phyloP scores from a whole-genome alignment of 2,888 invertebrate genomes.

The Barypeithes pellucidus region DNA sequence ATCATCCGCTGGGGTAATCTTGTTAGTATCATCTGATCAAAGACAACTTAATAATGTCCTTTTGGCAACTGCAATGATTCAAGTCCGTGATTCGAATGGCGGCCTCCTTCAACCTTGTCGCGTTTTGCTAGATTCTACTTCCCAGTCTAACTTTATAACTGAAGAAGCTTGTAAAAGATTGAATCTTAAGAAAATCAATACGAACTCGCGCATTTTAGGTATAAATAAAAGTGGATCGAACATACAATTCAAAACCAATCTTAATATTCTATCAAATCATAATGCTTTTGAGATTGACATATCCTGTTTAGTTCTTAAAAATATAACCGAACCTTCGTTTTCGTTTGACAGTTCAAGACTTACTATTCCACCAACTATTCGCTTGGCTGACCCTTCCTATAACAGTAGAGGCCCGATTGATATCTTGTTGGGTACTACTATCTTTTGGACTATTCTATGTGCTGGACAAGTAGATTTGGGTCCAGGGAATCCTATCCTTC shows the following conservation, averaged over 20 bases:
- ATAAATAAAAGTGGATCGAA: background rate
- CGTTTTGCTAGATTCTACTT: slow-evolving; percentile 28
- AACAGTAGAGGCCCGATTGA: background rate
- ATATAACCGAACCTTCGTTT: background rate
- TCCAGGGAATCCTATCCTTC: slow-evolving; percentile 10
- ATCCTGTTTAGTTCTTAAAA: background rate
- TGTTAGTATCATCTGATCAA: background rate
- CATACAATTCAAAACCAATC: background rate
- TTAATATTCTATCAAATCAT: slow-evolving; percentile 4
- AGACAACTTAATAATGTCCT: background rate
- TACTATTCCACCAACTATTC: slow-evolving; percentile 8
- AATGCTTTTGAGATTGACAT: background rate
- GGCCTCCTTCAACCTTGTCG: slow-evolving; percentile 6
- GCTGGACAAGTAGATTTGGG: slow-evolving; percentile 12
- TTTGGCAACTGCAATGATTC: slow-evolving; percentile 21
- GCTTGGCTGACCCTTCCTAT: slow-evolving; percentile 7
- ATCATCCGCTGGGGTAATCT: background rate
- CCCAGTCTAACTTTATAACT: slow-evolving; percentile 1
- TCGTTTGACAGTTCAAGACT: background rate
- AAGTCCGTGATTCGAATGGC: slow-evolving; percentile 1
- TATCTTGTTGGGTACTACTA: slow-evolving; percentile 6
- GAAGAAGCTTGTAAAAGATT: slow-evolving; percentile 3
- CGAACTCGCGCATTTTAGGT: background rate
- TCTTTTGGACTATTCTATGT: slow-evolving; percentile 18
- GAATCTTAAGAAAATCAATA: background rate